phyloP scores from a whole-genome alignment of 2,113 vertebrate species.

The Leptodactylus fuscus region DNA sequence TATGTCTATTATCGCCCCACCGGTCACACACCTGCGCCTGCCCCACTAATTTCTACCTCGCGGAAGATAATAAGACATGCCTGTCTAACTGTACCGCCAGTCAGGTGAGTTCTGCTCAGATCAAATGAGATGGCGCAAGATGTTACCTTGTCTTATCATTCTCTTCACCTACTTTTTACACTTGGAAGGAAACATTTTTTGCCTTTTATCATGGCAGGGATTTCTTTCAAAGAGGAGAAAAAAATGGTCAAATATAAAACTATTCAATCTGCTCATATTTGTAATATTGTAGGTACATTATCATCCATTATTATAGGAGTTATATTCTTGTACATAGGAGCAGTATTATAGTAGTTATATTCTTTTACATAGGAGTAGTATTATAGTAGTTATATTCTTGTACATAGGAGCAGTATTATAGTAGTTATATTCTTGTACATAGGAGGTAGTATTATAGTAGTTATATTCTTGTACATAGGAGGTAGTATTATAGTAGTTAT shows the following conservation, averaged over 20 bases:
- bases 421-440: too few species aligned
- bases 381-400: conserved; percentile 6
- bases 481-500: not conserved
- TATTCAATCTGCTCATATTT: too few species aligned
- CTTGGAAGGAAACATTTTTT: not conserved
- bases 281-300: too few species aligned
- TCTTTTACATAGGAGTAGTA: not conserved
- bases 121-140: not conserved
- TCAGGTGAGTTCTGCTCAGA: conserved; percentile 78
- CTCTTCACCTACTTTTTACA: not conserved
- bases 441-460: too few species aligned
- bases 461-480: too few species aligned
- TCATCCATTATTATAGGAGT: not conserved
- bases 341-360: not conserved
- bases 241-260: not conserved
- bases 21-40: conserved; percentile 90
- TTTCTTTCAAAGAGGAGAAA: not conserved
- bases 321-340: not conserved
- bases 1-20: conserved; percentile 91
- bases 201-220: not conserved
- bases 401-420: not conserved
- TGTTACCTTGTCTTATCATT: not conserved
- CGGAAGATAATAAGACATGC: conserved; percentile 91
- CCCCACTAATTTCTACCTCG: conserved; percentile 97
- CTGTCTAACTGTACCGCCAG: conserved; percentile 98